Percentiles rank a stretch among this genome's conserved stretches.
Conservation (phyloP, 2,113 vertebrate species). For the Zosterops lateralis region DNA sequence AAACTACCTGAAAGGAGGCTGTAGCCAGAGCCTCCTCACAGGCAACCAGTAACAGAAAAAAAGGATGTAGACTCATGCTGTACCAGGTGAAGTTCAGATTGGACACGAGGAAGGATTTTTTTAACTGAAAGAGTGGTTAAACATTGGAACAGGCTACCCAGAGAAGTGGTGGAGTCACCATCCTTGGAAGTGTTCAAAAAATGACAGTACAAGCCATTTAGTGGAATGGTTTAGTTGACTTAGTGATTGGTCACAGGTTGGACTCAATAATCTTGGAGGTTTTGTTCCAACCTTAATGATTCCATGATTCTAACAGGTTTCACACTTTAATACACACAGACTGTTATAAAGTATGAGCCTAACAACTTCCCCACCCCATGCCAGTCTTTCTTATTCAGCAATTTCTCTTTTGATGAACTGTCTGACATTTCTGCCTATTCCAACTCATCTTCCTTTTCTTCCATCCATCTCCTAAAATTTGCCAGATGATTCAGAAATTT, state of each 20-base stretch:
- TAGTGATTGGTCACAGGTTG: background rate
- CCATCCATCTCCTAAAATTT: background rate
- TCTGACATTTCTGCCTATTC: background rate
- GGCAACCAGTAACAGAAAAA: background rate
- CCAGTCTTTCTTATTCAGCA: background rate
- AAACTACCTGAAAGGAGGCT: background rate
- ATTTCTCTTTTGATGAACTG: background rate
- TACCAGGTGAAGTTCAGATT: background rate
- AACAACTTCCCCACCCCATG: background rate
- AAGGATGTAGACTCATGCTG: background rate
- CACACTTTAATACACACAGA: background rate
- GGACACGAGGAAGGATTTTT: background rate
- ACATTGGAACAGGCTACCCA: background rate
- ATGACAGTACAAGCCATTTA: background rate
- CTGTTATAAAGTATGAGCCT: background rate
- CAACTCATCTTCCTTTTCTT: background rate
- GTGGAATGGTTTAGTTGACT: background rate
- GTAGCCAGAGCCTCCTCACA: background rate
- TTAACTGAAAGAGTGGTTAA: background rate
- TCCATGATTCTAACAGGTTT: background rate
- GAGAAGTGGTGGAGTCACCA: background rate
- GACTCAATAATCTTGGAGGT: background rate
- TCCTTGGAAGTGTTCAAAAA: background rate
- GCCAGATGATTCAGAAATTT: slow-evolving; percentile 6
- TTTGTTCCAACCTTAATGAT: background rate